Conservation (phyloP, 2,888 invertebrate species). For the Brachyptera putata region DNA sequence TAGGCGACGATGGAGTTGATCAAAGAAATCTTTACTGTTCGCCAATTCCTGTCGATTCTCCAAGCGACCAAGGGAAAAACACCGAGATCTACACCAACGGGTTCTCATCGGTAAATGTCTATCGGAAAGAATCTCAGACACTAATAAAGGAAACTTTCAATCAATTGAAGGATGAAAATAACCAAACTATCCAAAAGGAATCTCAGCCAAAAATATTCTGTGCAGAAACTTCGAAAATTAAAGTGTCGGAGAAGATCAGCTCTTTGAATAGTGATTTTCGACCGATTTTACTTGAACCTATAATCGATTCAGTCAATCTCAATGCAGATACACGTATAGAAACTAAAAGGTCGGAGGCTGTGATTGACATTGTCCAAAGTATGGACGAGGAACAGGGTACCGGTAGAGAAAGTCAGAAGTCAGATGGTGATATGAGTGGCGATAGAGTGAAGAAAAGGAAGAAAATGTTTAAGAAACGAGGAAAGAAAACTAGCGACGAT, state of each 20-base stretch:
- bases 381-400: too few relatives aligned
- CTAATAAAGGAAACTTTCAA: background rate
- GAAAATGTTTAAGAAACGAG: too few relatives aligned
- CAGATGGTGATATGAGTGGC: too few relatives aligned
- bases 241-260: conserved; percentile 56
- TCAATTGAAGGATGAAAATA: background rate
- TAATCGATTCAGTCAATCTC: too few relatives aligned
- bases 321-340: too few relatives aligned
- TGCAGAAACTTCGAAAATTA: conserved; percentile 50
- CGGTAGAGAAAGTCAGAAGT: too few relatives aligned
- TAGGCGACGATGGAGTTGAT: conserved; percentile 57
- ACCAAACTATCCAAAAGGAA: background rate
- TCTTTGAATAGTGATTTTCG: conserved; percentile 58
- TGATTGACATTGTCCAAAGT: too few relatives aligned
- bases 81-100: background rate
- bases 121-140: conserved; percentile 36
- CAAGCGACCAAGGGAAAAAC: too few relatives aligned
- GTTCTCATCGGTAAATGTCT: conserved; percentile 40
- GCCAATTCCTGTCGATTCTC: conserved; percentile 72
- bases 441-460: too few relatives aligned
- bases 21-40: conserved; percentile 93
- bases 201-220: conserved; percentile 49
- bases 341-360: too few relatives aligned
- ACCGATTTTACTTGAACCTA: too few relatives aligned
- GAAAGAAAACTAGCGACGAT: too few relatives aligned